Base-by-base conservation (phyloP, 2,113 vertebrate genomes). In the Gambusia affinis region DNA sequence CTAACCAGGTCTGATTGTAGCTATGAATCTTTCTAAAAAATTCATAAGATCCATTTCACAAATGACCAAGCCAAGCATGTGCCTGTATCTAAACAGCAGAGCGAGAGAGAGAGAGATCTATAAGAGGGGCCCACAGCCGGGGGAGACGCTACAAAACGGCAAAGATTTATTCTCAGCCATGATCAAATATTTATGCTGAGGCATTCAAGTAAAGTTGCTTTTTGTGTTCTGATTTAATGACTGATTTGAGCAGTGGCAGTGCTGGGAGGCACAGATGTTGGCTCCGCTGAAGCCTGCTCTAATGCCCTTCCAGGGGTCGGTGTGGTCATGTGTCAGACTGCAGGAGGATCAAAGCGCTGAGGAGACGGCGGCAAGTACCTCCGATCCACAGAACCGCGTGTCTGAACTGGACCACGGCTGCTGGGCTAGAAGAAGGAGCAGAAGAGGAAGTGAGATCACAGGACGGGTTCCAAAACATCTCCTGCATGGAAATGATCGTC, bases 181-280 rank as follows among this genome's bases (percentile, higher is more conserved):
- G 86, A 97, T 99, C 93, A 99, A 99, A 98, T 96, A 98, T 99
- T 97, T 83, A 97, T 97, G 94, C 73, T 73, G 91, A 94, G 89
- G 95, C 96, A 95, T 98, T 98, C 96, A 97, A 97, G 96, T 98
- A 98, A 98, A 98, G 97, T 98, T 98, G 95, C 95, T 98, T 99
- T 99, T 96, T 97, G 93, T 99, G 97, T 98, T 97, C 96, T 98
- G 97, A 98, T 98, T 99, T 98, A 98, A 98, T 97, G 97, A 98
- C 96, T 96, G 95, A 94, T 96, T 96, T 96, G 92, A 90, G 89
- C 94, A 90, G 92, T 93, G 94, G 94, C 89, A 72, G 83, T 70
- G 87, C 90, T 93, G 93, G 87, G 94, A 95, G 95, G 95, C 96
- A 95, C 88, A 94, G 95, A 97, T 95, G 95, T 91, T 93, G 80